Conservation (phyloP, 2,888 invertebrate genomes). For the Pharmacophagus antenor region DNA sequence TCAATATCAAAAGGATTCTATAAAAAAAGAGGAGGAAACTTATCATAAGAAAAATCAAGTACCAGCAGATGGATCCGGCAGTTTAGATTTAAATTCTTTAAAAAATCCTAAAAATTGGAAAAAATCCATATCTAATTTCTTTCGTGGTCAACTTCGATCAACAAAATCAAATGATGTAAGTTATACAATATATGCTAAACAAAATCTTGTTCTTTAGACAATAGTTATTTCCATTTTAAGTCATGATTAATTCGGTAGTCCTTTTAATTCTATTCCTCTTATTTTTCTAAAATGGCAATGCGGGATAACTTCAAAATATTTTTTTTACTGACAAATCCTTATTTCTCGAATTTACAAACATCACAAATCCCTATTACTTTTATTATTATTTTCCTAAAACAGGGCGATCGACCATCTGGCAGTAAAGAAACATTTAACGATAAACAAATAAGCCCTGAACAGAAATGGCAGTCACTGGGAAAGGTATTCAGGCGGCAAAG, state of each 20-base stretch:
- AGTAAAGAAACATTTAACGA: conserved; percentile 63
- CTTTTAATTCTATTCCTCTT: no score
- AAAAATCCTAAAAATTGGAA: conserved; percentile 72
- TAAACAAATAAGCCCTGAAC: conserved; percentile 63
- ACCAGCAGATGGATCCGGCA: conserved; percentile 52
- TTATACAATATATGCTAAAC: conserved; percentile 8
- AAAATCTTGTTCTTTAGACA: neutral
- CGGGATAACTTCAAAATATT: no score
- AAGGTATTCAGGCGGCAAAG: conserved; percentile 74
- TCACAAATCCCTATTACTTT: no score
- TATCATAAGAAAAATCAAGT: conserved; percentile 50
- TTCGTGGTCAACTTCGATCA: conserved; percentile 66
- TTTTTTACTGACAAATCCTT: no score
- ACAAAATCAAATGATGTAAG: conserved; percentile 73
- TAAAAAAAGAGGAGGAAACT: conserved; percentile 53
- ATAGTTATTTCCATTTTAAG: no score
- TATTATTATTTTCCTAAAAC: conserved; percentile 35
- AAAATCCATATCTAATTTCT: conserved; percentile 71
- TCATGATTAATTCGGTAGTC: no score
- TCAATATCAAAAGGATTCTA: conserved; percentile 50
- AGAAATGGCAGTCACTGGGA: conserved; percentile 75
- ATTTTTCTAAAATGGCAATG: no score
- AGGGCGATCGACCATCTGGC: conserved; percentile 67
- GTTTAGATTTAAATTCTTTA: conserved; percentile 58
- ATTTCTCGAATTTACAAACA: no score